Conservation (phyloP, 2,888 invertebrate species). For the Scrobipalpa atriplicella region DNA sequence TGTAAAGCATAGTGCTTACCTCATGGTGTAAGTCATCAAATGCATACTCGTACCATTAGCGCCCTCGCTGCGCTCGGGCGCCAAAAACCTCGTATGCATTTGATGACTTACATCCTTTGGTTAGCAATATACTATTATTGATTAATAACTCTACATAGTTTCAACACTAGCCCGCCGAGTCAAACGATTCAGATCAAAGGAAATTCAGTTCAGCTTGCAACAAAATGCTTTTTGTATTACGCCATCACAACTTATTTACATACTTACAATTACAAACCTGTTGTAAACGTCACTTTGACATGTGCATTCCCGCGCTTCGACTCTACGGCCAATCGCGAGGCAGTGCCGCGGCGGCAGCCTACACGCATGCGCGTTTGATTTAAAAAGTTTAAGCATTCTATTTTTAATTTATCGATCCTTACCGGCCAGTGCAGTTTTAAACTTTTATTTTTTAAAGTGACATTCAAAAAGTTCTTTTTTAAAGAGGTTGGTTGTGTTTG, state of each 20-base stretch:
- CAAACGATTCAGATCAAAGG: constrained; percentile 47
- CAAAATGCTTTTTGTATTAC: constrained; percentile 40
- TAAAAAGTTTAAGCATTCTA: constrained; percentile 28
- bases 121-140: no score
- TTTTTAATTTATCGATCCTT: constrained; percentile 8
- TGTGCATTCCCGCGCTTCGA: constrained; percentile 63
- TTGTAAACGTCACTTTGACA: constrained; percentile 54
- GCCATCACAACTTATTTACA: constrained; percentile 43
- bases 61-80: no score
- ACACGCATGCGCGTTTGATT: constrained; percentile 60
- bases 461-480: constrained; percentile 25
- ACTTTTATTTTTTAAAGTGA: constrained; percentile 29
- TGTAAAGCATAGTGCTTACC: no score
- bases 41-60: no score
- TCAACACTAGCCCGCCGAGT: constrained; percentile 34
- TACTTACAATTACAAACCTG: constrained; percentile 56
- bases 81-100: no score
- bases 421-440: constrained; percentile 33
- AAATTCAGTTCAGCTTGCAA: constrained; percentile 28
- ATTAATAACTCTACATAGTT: constrained; percentile 33
- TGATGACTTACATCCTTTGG: no score
- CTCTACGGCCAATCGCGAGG: constrained; percentile 57
- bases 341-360: constrained; percentile 61
- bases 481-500: constrained; percentile 33
- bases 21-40: no score